These are phyloP conservation scores for Gastracanthus pulcherrimus DNA, from an alignment of 2,888 invertebrate species.

Conservation along the genomic window DNA sequence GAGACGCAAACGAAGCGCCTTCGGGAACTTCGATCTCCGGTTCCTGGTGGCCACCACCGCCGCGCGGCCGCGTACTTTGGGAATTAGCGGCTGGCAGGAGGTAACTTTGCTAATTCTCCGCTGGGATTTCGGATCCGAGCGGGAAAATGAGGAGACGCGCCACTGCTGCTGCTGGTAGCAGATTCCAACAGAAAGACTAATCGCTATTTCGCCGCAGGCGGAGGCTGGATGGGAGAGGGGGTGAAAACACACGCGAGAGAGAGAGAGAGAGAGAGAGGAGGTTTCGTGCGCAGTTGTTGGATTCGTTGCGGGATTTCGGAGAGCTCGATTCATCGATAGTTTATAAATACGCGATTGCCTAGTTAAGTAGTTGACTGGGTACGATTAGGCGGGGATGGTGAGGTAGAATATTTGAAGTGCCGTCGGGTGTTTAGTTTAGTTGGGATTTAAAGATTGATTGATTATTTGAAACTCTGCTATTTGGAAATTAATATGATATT, in stretches of 20 bases:
- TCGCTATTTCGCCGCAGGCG: slow-evolving; percentile 43
- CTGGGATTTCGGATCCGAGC: slow-evolving; percentile 47
- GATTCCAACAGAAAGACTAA: slow-evolving; percentile 48
- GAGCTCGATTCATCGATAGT: neutral
- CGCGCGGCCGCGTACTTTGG: slow-evolving; percentile 11
- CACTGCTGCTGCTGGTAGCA: neutral
- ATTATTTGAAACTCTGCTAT: too few species aligned
- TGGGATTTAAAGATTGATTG: too few species aligned
- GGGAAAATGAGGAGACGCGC: slow-evolving; percentile 36
- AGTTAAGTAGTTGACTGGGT: too few species aligned
- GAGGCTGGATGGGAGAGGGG: too few species aligned
- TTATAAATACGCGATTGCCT: neutral
- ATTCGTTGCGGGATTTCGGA: neutral
- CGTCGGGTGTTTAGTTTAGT: too few species aligned
- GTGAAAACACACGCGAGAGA: neutral
- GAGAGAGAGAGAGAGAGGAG: neutral
- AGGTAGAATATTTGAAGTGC: too few species aligned
- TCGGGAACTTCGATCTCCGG: slow-evolving; percentile 29
- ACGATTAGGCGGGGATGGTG: too few species aligned
- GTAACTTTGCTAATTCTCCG: slow-evolving; percentile 59
- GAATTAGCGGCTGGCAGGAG: slow-evolving; percentile 27
- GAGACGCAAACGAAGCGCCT: too few species aligned
- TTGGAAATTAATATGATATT: too few species aligned
- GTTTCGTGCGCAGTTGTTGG: too few species aligned
- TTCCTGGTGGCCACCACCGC: too few species aligned